These are phyloP conservation scores for Botia kubotai DNA, from an alignment of 2,797 vertebrate species.

Conservation along the genomic window DNA sequence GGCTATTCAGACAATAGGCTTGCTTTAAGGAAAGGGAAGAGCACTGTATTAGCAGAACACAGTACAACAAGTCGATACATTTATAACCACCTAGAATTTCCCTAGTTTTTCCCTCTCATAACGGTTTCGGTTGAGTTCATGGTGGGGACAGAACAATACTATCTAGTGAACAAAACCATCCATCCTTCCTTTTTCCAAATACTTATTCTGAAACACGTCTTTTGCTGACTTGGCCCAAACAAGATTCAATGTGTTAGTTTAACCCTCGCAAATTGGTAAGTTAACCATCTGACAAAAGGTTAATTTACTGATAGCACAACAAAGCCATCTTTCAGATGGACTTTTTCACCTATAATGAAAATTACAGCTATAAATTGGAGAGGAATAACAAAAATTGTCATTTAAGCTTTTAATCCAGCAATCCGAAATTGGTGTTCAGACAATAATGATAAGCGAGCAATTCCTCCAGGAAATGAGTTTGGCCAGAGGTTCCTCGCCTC, in stretches of 20 bases:
- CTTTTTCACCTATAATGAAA: constrained; percentile 11
- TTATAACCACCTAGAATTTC: constrained; percentile 3
- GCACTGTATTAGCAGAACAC: background rate
- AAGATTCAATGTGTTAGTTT: constrained; percentile 9
- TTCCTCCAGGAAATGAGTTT: constrained; percentile 49
- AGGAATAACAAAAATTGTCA: constrained; percentile 1
- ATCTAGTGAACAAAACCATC: constrained; percentile 30
- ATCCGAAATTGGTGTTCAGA: constrained; percentile 30
- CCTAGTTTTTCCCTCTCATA: constrained; percentile 32
- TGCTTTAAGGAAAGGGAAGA: constrained; percentile 29
- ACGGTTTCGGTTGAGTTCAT: constrained; percentile 19
- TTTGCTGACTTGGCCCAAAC: background rate
- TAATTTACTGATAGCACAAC: constrained; percentile 1
- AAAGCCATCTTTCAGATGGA: background rate
- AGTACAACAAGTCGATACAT: background rate
- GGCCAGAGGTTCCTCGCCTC: constrained; percentile 33
- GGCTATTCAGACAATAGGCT: constrained; percentile 3
- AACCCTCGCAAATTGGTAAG: constrained; percentile 24
- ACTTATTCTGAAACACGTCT: background rate
- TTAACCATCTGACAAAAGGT: constrained; percentile 11
- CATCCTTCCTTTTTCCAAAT: constrained; percentile 7
- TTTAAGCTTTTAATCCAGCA: constrained; percentile 44
- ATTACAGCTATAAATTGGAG: constrained; percentile 29
- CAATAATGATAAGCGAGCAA: constrained; percentile 34
- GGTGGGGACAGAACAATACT: background rate